phyloP scores from a whole-genome alignment of 2,113 vertebrate species.

The Terrapene triunguis region DNA sequence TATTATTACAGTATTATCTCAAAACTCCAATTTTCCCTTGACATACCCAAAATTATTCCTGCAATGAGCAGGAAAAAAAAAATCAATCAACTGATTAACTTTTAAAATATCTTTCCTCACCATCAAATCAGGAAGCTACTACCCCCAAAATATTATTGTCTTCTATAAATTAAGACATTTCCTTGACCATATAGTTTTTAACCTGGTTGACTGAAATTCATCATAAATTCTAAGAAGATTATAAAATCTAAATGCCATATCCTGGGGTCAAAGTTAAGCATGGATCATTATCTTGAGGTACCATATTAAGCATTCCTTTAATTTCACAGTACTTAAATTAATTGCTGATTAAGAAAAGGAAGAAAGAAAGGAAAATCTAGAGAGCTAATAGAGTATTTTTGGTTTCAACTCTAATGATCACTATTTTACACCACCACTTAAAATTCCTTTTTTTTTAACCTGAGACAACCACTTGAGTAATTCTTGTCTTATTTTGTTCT shows the following conservation, averaged over 20 bases:
- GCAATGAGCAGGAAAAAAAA: not conserved
- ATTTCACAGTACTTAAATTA: conserved; percentile 85
- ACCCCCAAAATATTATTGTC: not conserved
- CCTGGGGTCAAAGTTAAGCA: conserved; percentile 81
- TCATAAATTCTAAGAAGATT: conserved; percentile 83
- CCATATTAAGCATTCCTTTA: conserved; percentile 83
- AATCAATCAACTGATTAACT: not conserved
- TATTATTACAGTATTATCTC: not conserved
- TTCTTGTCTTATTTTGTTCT: not conserved
- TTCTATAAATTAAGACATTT: not conserved
- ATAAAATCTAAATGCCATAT: conserved; percentile 76
- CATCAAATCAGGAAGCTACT: not conserved
- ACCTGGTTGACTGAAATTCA: conserved; percentile 83
- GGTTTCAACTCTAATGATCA: conserved; percentile 1
- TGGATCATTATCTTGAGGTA: conserved; percentile 85
- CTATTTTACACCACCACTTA: conserved; percentile 20
- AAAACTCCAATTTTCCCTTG: not conserved
- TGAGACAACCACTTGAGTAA: not conserved
- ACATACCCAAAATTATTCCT: not conserved
- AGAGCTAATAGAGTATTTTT: conserved; percentile 83
- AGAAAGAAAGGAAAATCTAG: conserved; percentile 75
- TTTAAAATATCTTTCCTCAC: not conserved
- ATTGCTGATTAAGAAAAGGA: conserved; percentile 79
- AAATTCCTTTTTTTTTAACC: not conserved
- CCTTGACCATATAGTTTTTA: conserved; percentile 77